A percentile compares a stretch with the other conserved stretches of the same genome.
Evolutionary conservation across 2,797 vertebrate genomes (phyloP).

Genomic region (Cetoscarus ocellatus): DNA sequence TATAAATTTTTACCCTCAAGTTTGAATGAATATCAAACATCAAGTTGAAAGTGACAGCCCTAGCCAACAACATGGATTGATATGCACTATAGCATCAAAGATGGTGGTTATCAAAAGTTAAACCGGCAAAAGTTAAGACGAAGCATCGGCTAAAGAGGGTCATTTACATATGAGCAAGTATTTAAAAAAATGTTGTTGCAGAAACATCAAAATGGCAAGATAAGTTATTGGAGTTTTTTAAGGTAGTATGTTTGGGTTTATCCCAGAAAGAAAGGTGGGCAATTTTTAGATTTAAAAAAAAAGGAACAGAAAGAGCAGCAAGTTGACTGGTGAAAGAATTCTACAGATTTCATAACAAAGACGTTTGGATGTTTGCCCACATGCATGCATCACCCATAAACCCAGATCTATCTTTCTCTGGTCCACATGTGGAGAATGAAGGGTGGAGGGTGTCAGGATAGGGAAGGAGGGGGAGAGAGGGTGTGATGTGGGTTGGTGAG

Average conservation of each 20-base stretch:
- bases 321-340: slow-evolving; percentile 2
- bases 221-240: not conserved
- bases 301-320: not conserved
- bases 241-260: not conserved
- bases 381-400: slow-evolving; percentile 47
- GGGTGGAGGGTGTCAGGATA: not conserved
- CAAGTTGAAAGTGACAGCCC: too few species aligned
- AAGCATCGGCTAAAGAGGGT: too few species aligned
- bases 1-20: too few species aligned
- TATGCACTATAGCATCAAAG: too few species aligned
- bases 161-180: too few species aligned
- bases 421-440: slow-evolving; percentile 26
- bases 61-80: too few species aligned
- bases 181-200: too few species aligned
- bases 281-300: not conserved
- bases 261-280: not conserved
- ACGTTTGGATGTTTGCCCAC: slow-evolving; percentile 31
- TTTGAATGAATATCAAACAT: too few species aligned
- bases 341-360: slow-evolving; percentile 47
- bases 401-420: slow-evolving; percentile 41
- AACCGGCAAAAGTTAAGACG: too few species aligned
- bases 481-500: slow-evolving; percentile 54
- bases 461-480: not conserved
- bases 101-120: too few species aligned
- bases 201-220: too few species aligned